Conservation (phyloP, 2,797 vertebrate genomes). For the Galaxias olidus region DNA sequence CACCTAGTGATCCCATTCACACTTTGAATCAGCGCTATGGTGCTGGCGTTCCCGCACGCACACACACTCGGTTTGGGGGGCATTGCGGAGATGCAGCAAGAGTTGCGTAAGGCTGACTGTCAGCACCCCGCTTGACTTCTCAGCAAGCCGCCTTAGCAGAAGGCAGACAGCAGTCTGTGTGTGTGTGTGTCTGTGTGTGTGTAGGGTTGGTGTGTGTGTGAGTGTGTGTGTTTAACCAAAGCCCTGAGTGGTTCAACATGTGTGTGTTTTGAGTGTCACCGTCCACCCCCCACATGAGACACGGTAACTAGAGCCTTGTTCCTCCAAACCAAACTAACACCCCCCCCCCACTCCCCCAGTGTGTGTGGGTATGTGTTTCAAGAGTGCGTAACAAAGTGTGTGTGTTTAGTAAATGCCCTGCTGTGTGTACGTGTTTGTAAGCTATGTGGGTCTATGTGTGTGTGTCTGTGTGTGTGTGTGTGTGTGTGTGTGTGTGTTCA, state of each 20-base stretch:
- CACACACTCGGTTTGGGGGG: neutral
- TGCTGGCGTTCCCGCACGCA: neutral
- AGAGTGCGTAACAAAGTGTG: conserved; percentile 12
- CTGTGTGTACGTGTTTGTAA: conserved; percentile 1
- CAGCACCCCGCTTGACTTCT: conserved; percentile 35
- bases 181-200: conserved; percentile 9
- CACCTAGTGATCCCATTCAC: neutral
- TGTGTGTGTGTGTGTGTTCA: conserved; percentile 1
- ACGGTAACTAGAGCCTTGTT: conserved; percentile 30
- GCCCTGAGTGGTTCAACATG: conserved; percentile 14
- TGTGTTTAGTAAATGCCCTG: conserved; percentile 13
- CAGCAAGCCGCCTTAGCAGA: conserved; percentile 23
- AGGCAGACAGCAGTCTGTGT: conserved; percentile 3
- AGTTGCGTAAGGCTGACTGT: conserved; percentile 50
- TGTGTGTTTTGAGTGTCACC: conserved; percentile 14
- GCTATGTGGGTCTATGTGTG: conserved; percentile 12
- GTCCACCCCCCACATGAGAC: conserved; percentile 17
- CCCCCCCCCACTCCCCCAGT: neutral
- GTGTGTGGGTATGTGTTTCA: neutral
- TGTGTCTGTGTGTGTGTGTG: conserved; percentile 19
- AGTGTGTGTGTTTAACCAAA: conserved; percentile 1
- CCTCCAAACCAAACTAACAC: no score
- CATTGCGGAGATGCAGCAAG: conserved; percentile 46
- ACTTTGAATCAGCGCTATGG: no score
- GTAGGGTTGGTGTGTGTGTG: conserved; percentile 10